Conservation (phyloP, 2,888 invertebrate genomes). For the Campoletis raptor region DNA sequence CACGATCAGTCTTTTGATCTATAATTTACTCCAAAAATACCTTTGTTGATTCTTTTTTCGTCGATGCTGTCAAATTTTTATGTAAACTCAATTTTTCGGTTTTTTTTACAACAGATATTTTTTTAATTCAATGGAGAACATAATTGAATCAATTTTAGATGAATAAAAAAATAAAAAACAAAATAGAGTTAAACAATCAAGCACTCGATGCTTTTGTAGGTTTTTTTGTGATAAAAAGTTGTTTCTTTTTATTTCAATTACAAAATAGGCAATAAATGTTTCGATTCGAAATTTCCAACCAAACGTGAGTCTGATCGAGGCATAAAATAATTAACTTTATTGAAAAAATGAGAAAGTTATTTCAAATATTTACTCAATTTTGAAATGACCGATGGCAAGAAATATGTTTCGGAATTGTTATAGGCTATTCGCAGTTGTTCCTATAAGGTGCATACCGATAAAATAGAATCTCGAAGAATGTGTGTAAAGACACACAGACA, state of each 20-base stretch:
- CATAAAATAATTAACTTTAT: not conserved
- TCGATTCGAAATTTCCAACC: not conserved
- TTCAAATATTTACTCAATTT: not conserved
- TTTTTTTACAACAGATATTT: not conserved
- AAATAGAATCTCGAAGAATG: not conserved
- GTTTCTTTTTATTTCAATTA: not conserved
- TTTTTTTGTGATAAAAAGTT: not conserved
- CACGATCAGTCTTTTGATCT: not conserved
- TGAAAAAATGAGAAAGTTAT: not conserved
- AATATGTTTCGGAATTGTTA: not conserved
- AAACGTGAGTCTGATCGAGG: not conserved
- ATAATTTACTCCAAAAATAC: not conserved
- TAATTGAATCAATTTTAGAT: not conserved
- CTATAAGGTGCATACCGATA: constrained; percentile 2
- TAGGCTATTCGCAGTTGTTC: constrained; percentile 10
- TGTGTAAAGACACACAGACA: not conserved
- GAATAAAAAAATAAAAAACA: too few species aligned
- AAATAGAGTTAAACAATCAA: not conserved
- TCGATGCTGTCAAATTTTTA: not conserved
- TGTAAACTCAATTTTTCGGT: not conserved
- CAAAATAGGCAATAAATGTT: not conserved
- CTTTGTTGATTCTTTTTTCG: not conserved
- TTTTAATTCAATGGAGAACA: not conserved
- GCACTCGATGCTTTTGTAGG: not conserved
- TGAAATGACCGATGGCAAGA: not conserved